These are phyloP conservation scores for Pipistrellus pygmaeus DNA, from an alignment of 2,797 vertebrate genomes.

Conservation along the genomic window DNA sequence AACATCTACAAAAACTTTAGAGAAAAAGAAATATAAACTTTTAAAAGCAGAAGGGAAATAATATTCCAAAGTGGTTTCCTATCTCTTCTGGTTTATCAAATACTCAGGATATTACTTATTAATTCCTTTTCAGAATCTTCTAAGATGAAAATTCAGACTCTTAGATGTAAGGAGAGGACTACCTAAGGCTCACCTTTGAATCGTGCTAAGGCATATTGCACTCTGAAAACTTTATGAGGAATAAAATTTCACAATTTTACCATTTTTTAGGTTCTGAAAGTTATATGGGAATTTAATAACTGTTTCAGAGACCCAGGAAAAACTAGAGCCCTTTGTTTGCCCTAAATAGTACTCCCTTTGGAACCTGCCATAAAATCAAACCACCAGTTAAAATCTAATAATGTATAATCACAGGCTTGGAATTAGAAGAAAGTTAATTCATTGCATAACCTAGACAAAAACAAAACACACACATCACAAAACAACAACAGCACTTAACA, in stretches of 20 bases:
- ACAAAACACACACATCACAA: too few relatives aligned
- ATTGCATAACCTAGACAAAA: not conserved
- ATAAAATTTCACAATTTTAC: not conserved
- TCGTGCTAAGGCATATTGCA: not conserved
- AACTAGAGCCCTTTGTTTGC: not conserved
- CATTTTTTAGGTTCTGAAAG: slow-evolving; percentile 21
- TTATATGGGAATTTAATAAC: not conserved
- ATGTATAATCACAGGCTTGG: not conserved
- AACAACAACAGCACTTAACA: not conserved
- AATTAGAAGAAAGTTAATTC: slow-evolving; percentile 28
- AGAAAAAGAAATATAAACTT: slow-evolving; percentile 22
- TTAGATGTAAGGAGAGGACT: not conserved
- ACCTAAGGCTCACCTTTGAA: not conserved
- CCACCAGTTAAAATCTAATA: not conserved
- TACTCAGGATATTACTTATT: not conserved
- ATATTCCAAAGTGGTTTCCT: not conserved
- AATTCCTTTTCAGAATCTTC: slow-evolving; percentile 40
- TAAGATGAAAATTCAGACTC: not conserved
- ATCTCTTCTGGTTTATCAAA: not conserved
- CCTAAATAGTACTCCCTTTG: not conserved
- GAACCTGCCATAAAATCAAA: not conserved
- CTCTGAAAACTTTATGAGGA: not conserved
- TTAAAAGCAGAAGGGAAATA: slow-evolving; percentile 13
- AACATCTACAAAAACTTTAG: not conserved
- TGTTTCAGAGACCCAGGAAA: slow-evolving; percentile 4